Evolutionary conservation across 2,888 invertebrate species (phyloP).

Genomic region (Ochlodes sylvanus): DNA sequence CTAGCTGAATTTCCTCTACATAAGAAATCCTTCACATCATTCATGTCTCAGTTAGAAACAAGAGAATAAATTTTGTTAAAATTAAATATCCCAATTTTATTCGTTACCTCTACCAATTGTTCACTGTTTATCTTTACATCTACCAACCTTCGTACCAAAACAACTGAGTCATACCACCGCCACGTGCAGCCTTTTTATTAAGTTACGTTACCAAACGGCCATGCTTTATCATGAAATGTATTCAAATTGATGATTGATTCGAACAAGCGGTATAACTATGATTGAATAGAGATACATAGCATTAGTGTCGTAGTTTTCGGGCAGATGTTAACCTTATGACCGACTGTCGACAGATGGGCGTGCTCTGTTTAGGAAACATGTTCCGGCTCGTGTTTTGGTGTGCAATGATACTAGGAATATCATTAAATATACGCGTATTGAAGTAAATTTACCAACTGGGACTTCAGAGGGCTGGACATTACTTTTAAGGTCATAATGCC

Average conservation of each 20-base stretch:
- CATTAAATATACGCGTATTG: neutral
- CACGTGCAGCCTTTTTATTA: conserved; percentile 52
- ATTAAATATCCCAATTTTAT: too few species aligned
- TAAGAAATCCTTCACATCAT: too few species aligned
- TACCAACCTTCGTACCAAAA: conserved; percentile 20
- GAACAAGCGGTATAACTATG: conserved; percentile 60
- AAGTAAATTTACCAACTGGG: too few species aligned
- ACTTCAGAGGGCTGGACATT: too few species aligned
- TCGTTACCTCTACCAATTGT: conserved; percentile 16
- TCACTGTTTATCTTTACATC: conserved; percentile 21
- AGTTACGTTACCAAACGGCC: conserved; percentile 56
- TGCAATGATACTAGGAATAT: conserved; percentile 22
- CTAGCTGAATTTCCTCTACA: too few species aligned
- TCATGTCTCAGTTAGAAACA: too few species aligned
- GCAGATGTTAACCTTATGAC: conserved; percentile 72
- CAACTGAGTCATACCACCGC: conserved; percentile 36
- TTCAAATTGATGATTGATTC: conserved; percentile 84
- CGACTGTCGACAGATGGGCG: conserved; percentile 57
- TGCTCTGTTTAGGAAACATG: conserved; percentile 33
- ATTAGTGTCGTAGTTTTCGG: conserved; percentile 73
- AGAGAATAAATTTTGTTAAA: too few species aligned
- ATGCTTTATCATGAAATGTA: conserved; percentile 68
- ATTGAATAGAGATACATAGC: conserved; percentile 81
- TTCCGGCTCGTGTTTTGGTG: conserved; percentile 21
- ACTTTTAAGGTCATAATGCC: too few species aligned